phyloP scores from a whole-genome alignment of 2,888 invertebrate species.

The Lasioglossum marginatum region DNA sequence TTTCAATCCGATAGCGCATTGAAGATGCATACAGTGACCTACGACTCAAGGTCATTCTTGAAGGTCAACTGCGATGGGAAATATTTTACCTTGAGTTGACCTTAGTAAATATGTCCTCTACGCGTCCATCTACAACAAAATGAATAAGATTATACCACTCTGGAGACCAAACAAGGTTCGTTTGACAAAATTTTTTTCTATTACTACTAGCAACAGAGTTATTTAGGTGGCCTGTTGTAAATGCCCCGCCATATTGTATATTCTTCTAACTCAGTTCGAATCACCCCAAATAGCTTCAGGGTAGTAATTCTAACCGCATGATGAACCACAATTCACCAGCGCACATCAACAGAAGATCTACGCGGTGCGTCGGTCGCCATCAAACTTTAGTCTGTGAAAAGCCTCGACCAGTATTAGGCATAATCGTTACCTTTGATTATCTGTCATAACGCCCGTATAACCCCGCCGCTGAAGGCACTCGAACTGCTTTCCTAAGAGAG shows the following conservation, averaged over 20 bases:
- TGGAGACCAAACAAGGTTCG: too few species aligned
- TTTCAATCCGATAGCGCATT: too few species aligned
- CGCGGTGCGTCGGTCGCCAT: not conserved
- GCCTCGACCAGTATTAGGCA: not conserved
- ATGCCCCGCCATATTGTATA: not conserved
- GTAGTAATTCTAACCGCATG: not conserved
- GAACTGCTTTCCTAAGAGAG: not conserved
- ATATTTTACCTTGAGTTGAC: too few species aligned
- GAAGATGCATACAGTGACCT: too few species aligned
- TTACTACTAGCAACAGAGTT: not conserved
- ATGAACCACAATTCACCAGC: not conserved
- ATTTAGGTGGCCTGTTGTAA: not conserved
- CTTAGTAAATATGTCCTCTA: too few species aligned
- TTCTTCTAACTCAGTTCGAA: not conserved
- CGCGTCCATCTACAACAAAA: too few species aligned
- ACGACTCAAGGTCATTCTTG: too few species aligned
- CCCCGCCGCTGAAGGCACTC: not conserved
- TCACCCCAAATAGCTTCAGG: not conserved
- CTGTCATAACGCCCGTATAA: constrained; percentile 19
- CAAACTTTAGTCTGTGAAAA: not conserved
- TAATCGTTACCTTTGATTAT: constrained; percentile 15
- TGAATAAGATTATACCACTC: not conserved
- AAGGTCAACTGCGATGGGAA: too few species aligned
- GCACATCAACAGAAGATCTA: not conserved
- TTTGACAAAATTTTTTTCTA: not conserved